phyloP scores from a whole-genome alignment of 2,888 invertebrate species.

The Pogonocherus hispidulus region DNA sequence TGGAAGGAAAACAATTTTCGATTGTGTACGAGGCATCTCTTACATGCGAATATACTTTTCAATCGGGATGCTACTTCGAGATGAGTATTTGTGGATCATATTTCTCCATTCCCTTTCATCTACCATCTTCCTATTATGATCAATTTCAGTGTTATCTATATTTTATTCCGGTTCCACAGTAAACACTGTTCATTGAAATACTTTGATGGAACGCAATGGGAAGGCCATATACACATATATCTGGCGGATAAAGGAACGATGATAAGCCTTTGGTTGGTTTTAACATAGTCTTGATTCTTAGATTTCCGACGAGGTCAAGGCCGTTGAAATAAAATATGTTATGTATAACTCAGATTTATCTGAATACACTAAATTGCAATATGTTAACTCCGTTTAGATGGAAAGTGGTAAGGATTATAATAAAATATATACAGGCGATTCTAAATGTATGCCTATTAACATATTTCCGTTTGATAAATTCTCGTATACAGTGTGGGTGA shows the following conservation, averaged over 20 bases:
- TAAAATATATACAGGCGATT: too few species aligned
- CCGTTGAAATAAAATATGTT: background rate
- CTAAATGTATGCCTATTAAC: too few species aligned
- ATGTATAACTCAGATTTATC: too few species aligned
- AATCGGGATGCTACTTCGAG: constrained; percentile 19
- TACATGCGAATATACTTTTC: constrained; percentile 31
- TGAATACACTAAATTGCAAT: too few species aligned
- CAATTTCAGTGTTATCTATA: constrained; percentile 32
- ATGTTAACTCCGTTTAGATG: too few species aligned
- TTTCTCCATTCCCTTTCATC: constrained; percentile 29
- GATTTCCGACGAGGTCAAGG: too few species aligned
- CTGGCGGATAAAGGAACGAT: constrained; percentile 17
- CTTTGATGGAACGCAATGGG: constrained; percentile 22
- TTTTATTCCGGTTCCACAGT: constrained; percentile 32
- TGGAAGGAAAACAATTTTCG: constrained; percentile 28
- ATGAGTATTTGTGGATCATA: constrained; percentile 32
- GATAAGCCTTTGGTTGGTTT: constrained; percentile 6
- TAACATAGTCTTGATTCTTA: constrained; percentile 10
- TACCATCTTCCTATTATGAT: constrained; percentile 33
- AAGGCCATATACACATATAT: constrained; percentile 3
- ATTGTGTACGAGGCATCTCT: constrained; percentile 25
- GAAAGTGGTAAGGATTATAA: too few species aligned
- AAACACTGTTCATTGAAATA: constrained; percentile 31
- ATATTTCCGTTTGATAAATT: too few species aligned
- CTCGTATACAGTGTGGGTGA: too few species aligned